Evolutionary conservation across 2,888 invertebrate genomes (phyloP).

Genomic region (Cheilosia vulpina): DNA sequence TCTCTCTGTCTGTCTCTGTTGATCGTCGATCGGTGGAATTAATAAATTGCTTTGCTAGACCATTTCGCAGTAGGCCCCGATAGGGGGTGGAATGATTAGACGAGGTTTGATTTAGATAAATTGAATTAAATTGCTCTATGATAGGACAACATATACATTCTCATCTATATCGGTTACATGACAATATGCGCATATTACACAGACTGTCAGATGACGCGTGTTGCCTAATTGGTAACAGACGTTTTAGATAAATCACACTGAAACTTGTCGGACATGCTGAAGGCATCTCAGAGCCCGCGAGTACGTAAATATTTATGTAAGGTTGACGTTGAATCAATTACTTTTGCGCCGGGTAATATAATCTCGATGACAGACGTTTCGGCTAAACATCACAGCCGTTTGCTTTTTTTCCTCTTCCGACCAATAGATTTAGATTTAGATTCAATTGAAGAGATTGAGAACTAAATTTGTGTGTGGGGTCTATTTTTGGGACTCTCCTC

Average conservation of each 20-base stretch:
- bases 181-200: background rate
- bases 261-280: background rate
- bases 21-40: background rate
- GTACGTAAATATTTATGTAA: constrained; percentile 21
- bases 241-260: constrained; percentile 3
- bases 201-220: constrained; percentile 14
- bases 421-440: background rate
- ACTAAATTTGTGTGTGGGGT: background rate
- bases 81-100: constrained; percentile 7
- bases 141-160: background rate
- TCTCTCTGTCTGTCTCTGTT: background rate
- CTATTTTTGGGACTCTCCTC: constrained; percentile 5
- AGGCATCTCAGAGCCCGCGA: background rate
- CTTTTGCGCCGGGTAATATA: background rate
- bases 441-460: constrained; percentile 5
- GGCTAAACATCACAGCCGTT: background rate
- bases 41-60: background rate
- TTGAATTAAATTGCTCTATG: constrained; percentile 27
- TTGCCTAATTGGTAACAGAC: constrained; percentile 19
- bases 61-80: too few species aligned
- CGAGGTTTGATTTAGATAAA: constrained; percentile 21
- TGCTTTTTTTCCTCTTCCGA: background rate
- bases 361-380: constrained; percentile 10
- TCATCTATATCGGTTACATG: background rate
- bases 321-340: constrained; percentile 14